Percentiles rank a stretch among this genome's conserved stretches.
Evolutionary conservation across 92 coral and sea anemone species (phyloP).

Genomic region (Blastomussa wellsi): DNA sequence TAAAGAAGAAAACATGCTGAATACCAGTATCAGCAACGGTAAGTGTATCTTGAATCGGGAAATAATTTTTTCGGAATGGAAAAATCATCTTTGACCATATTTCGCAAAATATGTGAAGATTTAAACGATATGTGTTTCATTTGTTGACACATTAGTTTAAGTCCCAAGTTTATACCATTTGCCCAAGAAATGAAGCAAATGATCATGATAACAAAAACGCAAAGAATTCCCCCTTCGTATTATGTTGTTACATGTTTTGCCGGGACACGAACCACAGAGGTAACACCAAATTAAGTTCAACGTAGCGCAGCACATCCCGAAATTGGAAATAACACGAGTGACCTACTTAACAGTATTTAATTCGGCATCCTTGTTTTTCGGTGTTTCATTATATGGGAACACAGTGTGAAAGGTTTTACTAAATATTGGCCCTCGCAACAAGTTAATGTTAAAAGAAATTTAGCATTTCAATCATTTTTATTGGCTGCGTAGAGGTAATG

Average conservation of each 20-base stretch:
- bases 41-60: background rate
- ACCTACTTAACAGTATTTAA: background rate
- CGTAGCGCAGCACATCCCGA: background rate
- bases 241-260: background rate
- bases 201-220: background rate
- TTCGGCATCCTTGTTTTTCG: background rate
- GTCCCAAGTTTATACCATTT: background rate
- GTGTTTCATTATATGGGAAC: background rate
- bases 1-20: background rate
- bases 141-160: background rate
- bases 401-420: background rate
- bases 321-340: background rate
- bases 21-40: constrained; percentile 13
- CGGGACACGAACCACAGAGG: background rate
- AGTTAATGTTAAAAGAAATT: background rate
- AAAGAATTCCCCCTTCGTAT: background rate
- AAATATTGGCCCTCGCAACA: background rate
- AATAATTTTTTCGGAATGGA: background rate
- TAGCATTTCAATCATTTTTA: background rate
- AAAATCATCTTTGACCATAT: background rate
- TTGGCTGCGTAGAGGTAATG: background rate
- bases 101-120: background rate
- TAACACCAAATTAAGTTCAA: background rate
- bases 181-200: background rate
- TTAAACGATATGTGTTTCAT: background rate